A percentile compares a stretch with the other conserved stretches of the same genome.
These are phyloP conservation scores for Athene noctua DNA, from an alignment of 2,113 vertebrate genomes.

Conservation along the genomic window DNA sequence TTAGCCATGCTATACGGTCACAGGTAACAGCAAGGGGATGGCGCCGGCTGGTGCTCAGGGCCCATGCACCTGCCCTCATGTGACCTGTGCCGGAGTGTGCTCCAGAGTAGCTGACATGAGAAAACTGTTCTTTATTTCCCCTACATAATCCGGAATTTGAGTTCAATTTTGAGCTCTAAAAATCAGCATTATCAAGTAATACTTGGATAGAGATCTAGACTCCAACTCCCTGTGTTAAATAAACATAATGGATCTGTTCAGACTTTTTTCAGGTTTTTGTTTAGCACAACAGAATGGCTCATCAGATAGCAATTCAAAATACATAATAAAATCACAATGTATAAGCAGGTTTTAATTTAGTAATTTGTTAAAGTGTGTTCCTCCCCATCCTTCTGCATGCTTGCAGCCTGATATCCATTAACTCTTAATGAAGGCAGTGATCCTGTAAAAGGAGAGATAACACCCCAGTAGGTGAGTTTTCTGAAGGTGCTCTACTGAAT, in stretches of 20 bases:
- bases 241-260: not conserved
- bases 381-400: not conserved
- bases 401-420: conserved; percentile 14
- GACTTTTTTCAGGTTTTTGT: not conserved
- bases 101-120: not conserved
- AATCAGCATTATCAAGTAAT: not conserved
- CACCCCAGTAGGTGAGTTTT: conserved; percentile 45
- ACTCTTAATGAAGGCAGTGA: conserved; percentile 4
- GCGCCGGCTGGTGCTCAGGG: not conserved
- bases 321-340: not conserved
- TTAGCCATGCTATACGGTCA: not conserved
- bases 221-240: not conserved
- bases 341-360: not conserved
- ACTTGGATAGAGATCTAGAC: not conserved
- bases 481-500: conserved; percentile 47
- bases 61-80: not conserved
- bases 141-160: not conserved
- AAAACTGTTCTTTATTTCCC: not conserved
- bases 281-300: not conserved
- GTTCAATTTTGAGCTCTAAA: not conserved
- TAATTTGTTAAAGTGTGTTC: not conserved
- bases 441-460: conserved; percentile 17
- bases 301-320: not conserved
- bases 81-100: not conserved
- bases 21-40: not conserved